Conservation (phyloP, 2,113 vertebrate genomes). For the Calonectris borealis region DNA sequence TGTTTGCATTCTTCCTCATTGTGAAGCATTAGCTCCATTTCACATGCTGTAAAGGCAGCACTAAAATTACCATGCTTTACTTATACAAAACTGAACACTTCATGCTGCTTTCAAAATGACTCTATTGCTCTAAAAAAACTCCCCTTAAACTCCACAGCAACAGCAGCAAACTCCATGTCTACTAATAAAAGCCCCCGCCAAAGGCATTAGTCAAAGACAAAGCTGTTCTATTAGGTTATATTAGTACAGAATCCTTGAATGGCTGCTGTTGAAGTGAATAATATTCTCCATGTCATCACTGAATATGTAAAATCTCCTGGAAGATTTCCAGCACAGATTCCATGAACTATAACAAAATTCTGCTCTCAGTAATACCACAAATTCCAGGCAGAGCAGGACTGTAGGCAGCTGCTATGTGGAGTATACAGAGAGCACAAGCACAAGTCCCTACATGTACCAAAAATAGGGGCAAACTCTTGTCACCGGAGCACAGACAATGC, state of each 20-base stretch:
- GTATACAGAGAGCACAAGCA: background rate
- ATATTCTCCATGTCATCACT: background rate
- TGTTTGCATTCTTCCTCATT: background rate
- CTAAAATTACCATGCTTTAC: background rate
- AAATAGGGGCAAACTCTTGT: background rate
- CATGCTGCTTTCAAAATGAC: background rate
- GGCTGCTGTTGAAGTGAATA: background rate
- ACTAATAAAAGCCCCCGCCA: background rate
- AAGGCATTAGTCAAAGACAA: background rate
- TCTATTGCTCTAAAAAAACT: background rate
- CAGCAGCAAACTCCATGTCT: background rate
- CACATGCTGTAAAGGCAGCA: background rate
- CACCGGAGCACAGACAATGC: background rate
- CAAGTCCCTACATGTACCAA: background rate
- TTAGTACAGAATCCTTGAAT: background rate
- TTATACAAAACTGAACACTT: background rate
- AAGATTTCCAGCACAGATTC: background rate
- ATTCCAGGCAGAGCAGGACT: background rate
- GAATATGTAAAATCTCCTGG: background rate
- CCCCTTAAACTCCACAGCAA: background rate
- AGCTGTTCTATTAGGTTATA: background rate
- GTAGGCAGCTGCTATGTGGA: background rate
- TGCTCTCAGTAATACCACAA: background rate
- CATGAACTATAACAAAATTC: background rate
- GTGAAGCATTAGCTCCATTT: background rate